These are phyloP conservation scores for Pollenia labialis DNA, from an alignment of 2,888 invertebrate genomes.

Conservation along the genomic window DNA sequence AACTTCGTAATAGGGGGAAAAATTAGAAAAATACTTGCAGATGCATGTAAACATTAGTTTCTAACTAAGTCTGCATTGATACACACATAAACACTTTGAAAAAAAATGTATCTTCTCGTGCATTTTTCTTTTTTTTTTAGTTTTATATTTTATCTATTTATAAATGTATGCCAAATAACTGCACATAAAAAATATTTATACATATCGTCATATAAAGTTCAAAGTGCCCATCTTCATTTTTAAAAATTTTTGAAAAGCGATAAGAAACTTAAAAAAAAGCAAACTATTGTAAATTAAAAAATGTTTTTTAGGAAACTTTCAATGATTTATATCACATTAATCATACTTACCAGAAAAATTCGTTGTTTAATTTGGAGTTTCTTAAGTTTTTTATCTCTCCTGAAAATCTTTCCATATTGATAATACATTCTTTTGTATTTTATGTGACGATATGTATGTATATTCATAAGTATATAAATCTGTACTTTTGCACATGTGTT, in stretches of 20 bases:
- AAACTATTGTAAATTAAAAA: too few relatives aligned
- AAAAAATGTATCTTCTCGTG: slow-evolving; percentile 2
- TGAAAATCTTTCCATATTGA: too few relatives aligned
- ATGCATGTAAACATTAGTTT: neutral
- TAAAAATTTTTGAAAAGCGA: too few relatives aligned
- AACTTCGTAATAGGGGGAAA: slow-evolving; percentile 1
- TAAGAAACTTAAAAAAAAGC: too few relatives aligned
- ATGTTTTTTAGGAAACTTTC: too few relatives aligned
- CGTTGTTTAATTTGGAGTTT: too few relatives aligned
- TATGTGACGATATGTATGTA: neutral
- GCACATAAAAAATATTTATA: slow-evolving; percentile 13
- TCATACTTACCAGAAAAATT: too few relatives aligned
- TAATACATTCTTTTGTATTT: too few relatives aligned
- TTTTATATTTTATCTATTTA: slow-evolving; percentile 13
- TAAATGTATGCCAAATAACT: slow-evolving; percentile 47
- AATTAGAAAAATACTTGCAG: neutral
- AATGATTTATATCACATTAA: too few relatives aligned
- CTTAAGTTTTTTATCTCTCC: too few relatives aligned
- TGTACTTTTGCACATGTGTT: neutral
- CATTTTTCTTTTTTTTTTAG: neutral
- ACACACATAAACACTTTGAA: neutral
- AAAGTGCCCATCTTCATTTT: too few relatives aligned
- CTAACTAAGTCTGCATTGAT: neutral
- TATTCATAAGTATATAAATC: neutral
- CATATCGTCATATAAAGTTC: neutral